Percentiles rank a stretch among this genome's conserved stretches.
These are phyloP conservation scores for Alethe castanea DNA, from an alignment of 2,113 vertebrate species.

Conservation along the genomic window DNA sequence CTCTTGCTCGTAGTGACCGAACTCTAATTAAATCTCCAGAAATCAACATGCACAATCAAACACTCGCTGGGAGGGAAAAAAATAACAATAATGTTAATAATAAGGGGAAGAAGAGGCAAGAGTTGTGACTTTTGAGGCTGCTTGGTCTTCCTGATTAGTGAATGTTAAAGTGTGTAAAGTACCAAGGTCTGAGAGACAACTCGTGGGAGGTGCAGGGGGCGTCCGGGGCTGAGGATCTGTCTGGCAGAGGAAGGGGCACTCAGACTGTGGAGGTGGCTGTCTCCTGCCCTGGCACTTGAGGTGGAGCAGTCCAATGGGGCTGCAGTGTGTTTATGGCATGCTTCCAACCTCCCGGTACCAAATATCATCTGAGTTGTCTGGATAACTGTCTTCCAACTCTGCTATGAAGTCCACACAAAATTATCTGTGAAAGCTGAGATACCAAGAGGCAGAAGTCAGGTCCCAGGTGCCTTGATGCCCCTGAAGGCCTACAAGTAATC, in stretches of 20 bases:
- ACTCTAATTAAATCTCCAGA: constrained; percentile 29
- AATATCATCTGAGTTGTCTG: neutral
- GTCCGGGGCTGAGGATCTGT: neutral
- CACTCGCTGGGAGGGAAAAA: neutral
- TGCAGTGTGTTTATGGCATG: neutral
- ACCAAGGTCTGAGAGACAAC: neutral
- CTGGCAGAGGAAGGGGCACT: neutral
- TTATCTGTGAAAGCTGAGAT: neutral
- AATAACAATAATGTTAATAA: neutral
- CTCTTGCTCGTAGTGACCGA: neutral
- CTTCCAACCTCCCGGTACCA: neutral
- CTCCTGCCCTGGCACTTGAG: fast-evolving
- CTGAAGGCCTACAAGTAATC: neutral
- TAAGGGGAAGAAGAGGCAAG: neutral
- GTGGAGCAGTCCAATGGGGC: neutral
- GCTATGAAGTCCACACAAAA: neutral
- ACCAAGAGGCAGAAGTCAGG: neutral
- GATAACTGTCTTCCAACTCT: neutral
- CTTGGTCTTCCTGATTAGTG: constrained; percentile 19
- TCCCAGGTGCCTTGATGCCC: neutral
- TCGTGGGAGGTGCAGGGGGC: neutral
- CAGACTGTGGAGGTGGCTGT: neutral
- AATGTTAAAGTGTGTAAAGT: neutral
- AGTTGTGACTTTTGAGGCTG: neutral
- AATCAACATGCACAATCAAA: constrained; percentile 33